Conservation (phyloP, 2,113 vertebrate genomes). For the Rhinopithecus roxellana region DNA sequence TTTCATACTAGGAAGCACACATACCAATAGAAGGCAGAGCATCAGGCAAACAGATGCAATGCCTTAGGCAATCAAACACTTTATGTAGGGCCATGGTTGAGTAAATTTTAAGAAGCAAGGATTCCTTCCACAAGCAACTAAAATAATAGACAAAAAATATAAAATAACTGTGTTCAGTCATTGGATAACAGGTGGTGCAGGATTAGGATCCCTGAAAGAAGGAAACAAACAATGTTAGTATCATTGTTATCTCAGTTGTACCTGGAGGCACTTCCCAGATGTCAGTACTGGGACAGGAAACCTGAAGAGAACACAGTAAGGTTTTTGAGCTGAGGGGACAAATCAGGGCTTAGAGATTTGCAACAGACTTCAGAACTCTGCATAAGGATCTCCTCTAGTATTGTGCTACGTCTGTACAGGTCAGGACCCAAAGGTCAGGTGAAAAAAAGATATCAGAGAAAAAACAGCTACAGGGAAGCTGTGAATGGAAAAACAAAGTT, state of each 20-base stretch:
- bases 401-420: not conserved
- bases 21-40: not conserved
- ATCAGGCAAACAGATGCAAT: not conserved
- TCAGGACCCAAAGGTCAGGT: not conserved
- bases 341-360: not conserved
- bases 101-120: not conserved
- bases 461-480: fast-evolving
- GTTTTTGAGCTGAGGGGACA: not conserved
- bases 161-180: not conserved
- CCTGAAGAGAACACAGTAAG: fast-evolving
- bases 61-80: not conserved
- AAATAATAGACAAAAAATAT: not conserved
- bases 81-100: not conserved
- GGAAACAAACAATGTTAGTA: not conserved
- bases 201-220: not conserved
- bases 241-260: not conserved
- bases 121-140: not conserved
- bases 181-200: not conserved
- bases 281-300: fast-evolving
- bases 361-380: not conserved
- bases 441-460: not conserved
- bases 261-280: not conserved
- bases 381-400: not conserved
- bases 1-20: not conserved
- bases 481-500: not conserved